Base-by-base conservation (phyloP, 2,797 vertebrate genomes). In the Sebastes steindachneri region DNA sequence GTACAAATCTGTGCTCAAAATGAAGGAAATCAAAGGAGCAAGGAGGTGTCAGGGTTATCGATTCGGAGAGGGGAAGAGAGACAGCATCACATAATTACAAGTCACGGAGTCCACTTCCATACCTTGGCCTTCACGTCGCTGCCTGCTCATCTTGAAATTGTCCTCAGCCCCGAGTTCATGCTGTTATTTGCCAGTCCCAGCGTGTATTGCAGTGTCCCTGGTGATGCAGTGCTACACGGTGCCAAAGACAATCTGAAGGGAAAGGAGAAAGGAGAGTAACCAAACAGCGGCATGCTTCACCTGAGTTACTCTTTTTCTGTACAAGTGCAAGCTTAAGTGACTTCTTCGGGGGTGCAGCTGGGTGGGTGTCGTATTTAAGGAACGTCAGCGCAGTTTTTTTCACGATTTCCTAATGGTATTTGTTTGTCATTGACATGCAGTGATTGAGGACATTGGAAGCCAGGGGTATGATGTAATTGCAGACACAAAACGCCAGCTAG, bases 21-120 rank as follows among this genome's bases (percentile, higher is more conserved):
- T 31, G 63, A 58, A 71, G 45, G 26, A n/a, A 57, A 57, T 33
- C 68, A 88, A 85, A 81, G 11, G 9, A 73, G 10, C 28, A 53
- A 48, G 65, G 73, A 58, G 67, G 35, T 48, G 21, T 73, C 48
- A 19, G 71, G 45, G 23, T 81, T 87, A 89, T 79, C 86, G 89
- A 91, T 88, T 81, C 37, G 5, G 19, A 55, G 54, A 41, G 5
- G 19, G 4, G 65, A 37, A 37, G 35, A 71, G 72, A 75, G 73
- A 85, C 77, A 84, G 73, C 63, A 79, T 69, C 70, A 72, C 78
- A 86, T 89, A 79, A 90, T 85, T 83, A 81, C 77, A 78, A 83
- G 79, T 83, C 82, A 79, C 76, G 67, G 76, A 60, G 75, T 48
- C 29, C 67, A 60, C 74, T 80, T 77, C 64, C 41, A 78, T 73